Conservation (phyloP, 1,140 invertebrate genomes). For the Globodera rostochiensis region DNA sequence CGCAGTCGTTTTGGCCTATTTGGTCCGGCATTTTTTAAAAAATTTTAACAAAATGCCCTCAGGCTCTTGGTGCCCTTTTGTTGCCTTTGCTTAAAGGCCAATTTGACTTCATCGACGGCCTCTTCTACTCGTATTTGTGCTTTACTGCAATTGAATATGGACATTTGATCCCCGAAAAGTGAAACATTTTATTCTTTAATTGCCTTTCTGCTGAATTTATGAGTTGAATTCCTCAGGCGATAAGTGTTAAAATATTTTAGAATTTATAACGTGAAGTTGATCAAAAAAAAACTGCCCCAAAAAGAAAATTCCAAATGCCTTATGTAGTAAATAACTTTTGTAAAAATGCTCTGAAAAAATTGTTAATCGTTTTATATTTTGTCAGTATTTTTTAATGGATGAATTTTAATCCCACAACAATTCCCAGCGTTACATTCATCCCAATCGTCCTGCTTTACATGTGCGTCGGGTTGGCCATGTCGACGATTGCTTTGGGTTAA, state of each 20-base stretch:
- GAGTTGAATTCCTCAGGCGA: too few relatives aligned
- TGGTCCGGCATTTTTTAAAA: constrained; percentile 24
- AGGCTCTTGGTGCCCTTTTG: constrained; percentile 46
- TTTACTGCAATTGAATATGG: constrained; percentile 55
- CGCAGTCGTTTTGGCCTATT: constrained; percentile 45
- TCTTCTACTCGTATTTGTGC: constrained; percentile 52
- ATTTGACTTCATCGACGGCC: constrained; percentile 52
- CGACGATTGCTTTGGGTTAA: constrained; percentile 50
- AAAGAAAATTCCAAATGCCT: too few relatives aligned
- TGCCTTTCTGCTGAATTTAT: not conserved
- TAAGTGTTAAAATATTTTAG: too few relatives aligned
- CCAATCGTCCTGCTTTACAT: constrained; percentile 52
- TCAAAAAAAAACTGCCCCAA: too few relatives aligned
- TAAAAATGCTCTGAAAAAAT: too few relatives aligned
- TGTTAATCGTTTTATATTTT: too few relatives aligned
- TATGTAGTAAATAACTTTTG: too few relatives aligned
- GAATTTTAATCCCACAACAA: constrained; percentile 21
- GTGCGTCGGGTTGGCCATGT: constrained; percentile 47
- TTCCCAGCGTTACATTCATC: constrained; percentile 43
- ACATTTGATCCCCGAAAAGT: constrained; percentile 47
- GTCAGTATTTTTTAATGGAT: too few relatives aligned
- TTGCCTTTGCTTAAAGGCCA: constrained; percentile 47
- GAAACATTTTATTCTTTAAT: constrained; percentile 18
- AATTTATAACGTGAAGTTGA: too few relatives aligned
- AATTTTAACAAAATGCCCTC: constrained; percentile 10